Percentiles rank a stretch among this genome's conserved stretches.
These are phyloP conservation scores for Acheta domesticus DNA, from an alignment of 2,888 invertebrate genomes.

Conservation along the genomic window DNA sequence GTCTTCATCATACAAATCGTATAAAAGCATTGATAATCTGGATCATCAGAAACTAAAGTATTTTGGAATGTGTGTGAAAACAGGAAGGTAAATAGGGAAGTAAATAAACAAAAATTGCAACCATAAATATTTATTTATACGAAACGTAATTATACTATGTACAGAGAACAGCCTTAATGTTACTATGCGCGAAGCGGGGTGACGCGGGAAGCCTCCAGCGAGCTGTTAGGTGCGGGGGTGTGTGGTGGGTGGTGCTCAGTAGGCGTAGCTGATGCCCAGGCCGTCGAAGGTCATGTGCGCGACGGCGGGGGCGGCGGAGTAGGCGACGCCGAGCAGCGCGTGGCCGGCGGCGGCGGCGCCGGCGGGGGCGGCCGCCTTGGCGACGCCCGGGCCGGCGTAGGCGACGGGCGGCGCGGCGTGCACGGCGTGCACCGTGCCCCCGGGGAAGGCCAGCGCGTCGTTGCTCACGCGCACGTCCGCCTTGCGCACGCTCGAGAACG, in stretches of 20 bases:
- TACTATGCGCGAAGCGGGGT: too few relatives aligned
- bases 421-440: not conserved
- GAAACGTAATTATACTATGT: too few relatives aligned
- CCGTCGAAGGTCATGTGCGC: conserved; percentile 59
- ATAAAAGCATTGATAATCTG: too few relatives aligned
- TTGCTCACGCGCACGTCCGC: conserved; percentile 68
- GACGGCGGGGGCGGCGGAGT: conserved; percentile 41
- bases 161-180: too few relatives aligned
- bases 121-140: too few relatives aligned
- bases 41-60: too few relatives aligned
- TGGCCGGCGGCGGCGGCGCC: conserved; percentile 34
- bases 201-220: too few relatives aligned
- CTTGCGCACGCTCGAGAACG: conserved; percentile 68
- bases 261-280: conserved; percentile 55
- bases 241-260: conserved; percentile 40
- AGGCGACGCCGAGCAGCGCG: conserved; percentile 43
- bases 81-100: too few relatives aligned
- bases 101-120: too few relatives aligned
- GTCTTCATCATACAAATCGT: too few relatives aligned
- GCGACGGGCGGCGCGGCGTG: conserved; percentile 40
- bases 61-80: too few relatives aligned
- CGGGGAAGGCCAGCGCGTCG: conserved; percentile 49
- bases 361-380: conserved; percentile 56
- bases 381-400: conserved; percentile 44
- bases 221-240: conserved; percentile 43